Evolutionary conservation across 2,888 invertebrate genomes (phyloP).

Genomic region (Helobdella robusta): DNA sequence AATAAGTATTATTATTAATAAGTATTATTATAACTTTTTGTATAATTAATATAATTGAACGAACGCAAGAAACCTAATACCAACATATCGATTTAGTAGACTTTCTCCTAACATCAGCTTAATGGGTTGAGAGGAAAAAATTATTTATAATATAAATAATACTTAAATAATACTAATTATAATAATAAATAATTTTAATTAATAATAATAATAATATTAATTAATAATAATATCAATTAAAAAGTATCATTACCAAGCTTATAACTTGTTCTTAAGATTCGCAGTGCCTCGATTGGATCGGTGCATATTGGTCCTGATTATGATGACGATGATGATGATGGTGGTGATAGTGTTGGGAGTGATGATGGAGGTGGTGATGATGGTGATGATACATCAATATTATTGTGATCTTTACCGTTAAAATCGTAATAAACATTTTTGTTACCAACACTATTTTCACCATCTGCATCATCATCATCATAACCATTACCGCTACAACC

Average conservation of each 20-base stretch:
- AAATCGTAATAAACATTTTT: neutral
- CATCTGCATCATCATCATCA: neutral
- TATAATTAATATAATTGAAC: no score
- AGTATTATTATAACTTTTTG: no score
- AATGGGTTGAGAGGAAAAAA: neutral
- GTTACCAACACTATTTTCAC: neutral
- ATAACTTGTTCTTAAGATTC: slow-evolving; percentile 16
- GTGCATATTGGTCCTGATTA: slow-evolving; percentile 5
- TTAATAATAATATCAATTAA: neutral
- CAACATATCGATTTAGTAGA: slow-evolving; percentile 16
- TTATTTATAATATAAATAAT: neutral
- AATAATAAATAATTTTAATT: neutral
- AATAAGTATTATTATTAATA: no score
- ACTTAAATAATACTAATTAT: neutral
- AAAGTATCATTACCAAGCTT: neutral
- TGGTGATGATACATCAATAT: neutral
- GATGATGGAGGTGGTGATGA: neutral
- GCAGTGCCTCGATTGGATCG: slow-evolving; percentile 3
- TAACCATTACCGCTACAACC: neutral
- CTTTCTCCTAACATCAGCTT: slow-evolving; percentile 16
- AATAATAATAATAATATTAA: neutral
- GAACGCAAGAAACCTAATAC: no score
- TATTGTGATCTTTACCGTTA: neutral
- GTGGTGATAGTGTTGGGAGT: neutral
- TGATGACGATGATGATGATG: no score